Base-by-base conservation (phyloP, 2,888 invertebrate genomes). In the Myopa testacea region DNA sequence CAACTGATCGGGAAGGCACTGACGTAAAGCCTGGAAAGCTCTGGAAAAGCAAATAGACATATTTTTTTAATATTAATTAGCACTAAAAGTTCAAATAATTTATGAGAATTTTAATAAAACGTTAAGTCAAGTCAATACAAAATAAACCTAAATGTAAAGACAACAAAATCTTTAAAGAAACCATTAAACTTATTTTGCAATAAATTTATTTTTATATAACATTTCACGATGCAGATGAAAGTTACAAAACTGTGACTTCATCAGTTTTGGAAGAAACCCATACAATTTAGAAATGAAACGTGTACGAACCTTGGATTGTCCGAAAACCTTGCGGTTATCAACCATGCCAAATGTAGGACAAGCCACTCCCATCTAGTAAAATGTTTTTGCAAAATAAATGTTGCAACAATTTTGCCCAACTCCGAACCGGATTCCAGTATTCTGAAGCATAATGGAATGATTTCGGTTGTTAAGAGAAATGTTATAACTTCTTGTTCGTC, bases 401-500 rank as follows among this genome's bases (percentile, higher is more conserved):
- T 99, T 12, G 99, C 99, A 4, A 99, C 99, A n/a, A 99, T 99
- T 91, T 99, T 99, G 80, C 98, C 98, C 12, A 99, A 91, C 90
- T 99, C 99, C 78, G 98, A 98, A 77, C 99, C 99, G 82, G 97
- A 96, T 90, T 99, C 99, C 99, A 99, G 99, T 79, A 99, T 99
- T 83, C 98, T 93, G 79, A 99, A 91, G 88, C 99, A 99, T 12
- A 99, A 91, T 0, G 99, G 99, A 87, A 99, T 99, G 84, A 99
- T 99, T 92, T 99, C 99, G 52, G 99, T 99, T 12, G 98, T 98
- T 78, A 99, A 91, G 70, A 99, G 91, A 89, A 99, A 99, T 81
- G 98, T 98, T 71, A 99, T 99, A 8, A 99, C 99, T 91, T 98
- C 98, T 90, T 98, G 98, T 90, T 99, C 98, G 91, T 99, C 98